Percentiles rank a stretch among this genome's conserved stretches.
Evolutionary conservation across 2,888 invertebrate genomes (phyloP).

Genomic region (Limenitis camilla): DNA sequence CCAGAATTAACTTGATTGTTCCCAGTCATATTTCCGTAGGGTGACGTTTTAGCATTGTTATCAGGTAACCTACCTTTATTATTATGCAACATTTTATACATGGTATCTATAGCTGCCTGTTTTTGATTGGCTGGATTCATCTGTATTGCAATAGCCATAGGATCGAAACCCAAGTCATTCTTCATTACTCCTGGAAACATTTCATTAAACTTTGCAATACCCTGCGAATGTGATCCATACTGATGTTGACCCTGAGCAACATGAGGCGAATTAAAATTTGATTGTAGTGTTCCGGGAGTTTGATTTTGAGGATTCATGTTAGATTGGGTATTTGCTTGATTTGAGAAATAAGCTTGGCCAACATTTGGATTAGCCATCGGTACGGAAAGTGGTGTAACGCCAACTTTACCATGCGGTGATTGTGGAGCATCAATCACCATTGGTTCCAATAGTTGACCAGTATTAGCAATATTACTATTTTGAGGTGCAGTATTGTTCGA

Average conservation of each 20-base stretch:
- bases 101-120: conserved; percentile 44
- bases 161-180: conserved; percentile 58
- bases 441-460: conserved; percentile 3
- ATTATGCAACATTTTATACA: conserved; percentile 47
- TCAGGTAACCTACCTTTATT: conserved; percentile 21
- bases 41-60: conserved; percentile 21
- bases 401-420: conserved; percentile 33
- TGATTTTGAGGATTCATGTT: neutral
- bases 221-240: conserved; percentile 45
- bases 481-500: conserved; percentile 21
- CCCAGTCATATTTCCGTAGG: conserved; percentile 18
- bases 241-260: conserved; percentile 8
- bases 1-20: conserved; percentile 2
- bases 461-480: neutral
- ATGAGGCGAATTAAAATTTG: conserved; percentile 3
- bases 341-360: neutral
- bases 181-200: conserved; percentile 61
- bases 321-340: conserved; percentile 2
- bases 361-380: conserved; percentile 2
- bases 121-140: conserved; percentile 65
- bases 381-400: conserved; percentile 25
- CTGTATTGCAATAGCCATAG: conserved; percentile 65
- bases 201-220: conserved; percentile 56
- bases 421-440: conserved; percentile 32
- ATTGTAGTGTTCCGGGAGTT: conserved; percentile 17